A percentile compares a stretch with the other conserved stretches of the same genome.
Conservation (phyloP, 2,888 invertebrate species). For the Tipula unca region DNA sequence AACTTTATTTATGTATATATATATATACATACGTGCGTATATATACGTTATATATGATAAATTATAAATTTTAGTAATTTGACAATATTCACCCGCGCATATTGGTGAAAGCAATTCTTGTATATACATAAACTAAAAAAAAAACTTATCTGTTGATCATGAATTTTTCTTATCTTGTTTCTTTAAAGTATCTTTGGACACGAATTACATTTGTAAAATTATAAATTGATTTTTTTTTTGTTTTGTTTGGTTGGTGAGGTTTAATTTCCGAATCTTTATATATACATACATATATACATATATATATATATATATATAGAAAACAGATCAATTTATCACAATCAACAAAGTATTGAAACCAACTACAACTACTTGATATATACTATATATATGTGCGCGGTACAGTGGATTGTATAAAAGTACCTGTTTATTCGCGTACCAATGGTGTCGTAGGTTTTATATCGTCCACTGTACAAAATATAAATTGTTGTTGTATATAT, state of each 20-base stretch:
- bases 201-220: conserved; percentile 14
- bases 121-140: conserved; percentile 1
- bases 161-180: conserved; percentile 8
- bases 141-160: background rate
- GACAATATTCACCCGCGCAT: background rate
- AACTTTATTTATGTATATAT: too few species aligned
- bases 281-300: too few species aligned
- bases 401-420: background rate
- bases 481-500: background rate
- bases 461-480: background rate
- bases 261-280: background rate
- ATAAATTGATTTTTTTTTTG: background rate
- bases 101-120: background rate
- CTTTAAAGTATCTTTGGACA: conserved; percentile 2
- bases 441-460: background rate
- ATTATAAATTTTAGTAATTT: conserved; percentile 14
- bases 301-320: background rate
- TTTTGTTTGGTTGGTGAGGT: background rate
- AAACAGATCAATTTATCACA: conserved; percentile 14
- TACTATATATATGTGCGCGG: background rate
- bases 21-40: too few species aligned
- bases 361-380: background rate
- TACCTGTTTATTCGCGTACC: background rate
- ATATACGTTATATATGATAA: background rate
- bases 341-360: conserved; percentile 2